phyloP scores from a whole-genome alignment of 2,888 invertebrate genomes.

The Drosophila mimica region DNA sequence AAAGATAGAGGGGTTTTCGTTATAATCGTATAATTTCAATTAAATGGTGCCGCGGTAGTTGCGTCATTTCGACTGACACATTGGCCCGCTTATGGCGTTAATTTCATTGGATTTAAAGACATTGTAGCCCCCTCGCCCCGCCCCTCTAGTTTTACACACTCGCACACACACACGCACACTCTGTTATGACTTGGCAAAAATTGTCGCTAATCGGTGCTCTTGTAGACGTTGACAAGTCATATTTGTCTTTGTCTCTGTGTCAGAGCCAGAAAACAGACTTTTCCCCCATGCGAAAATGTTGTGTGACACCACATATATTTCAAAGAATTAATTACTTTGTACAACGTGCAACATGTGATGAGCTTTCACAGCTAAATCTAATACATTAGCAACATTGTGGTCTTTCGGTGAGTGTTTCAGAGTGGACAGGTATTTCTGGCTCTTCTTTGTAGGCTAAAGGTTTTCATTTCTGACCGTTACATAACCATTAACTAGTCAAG shows the following conservation, averaged over 20 bases:
- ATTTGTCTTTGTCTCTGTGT: slow-evolving; percentile 52
- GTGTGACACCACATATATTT: neutral
- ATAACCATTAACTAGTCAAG: slow-evolving; percentile 53
- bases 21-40: slow-evolving; percentile 32
- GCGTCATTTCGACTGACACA: slow-evolving; percentile 53
- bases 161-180: too few relatives aligned
- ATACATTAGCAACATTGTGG: neutral
- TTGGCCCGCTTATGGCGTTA: slow-evolving; percentile 39
- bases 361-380: neutral
- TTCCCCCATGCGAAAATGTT: neutral
- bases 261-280: neutral
- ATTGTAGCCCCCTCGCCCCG: neutral
- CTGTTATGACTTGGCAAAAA: slow-evolving; percentile 57
- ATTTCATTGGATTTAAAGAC: slow-evolving; percentile 9
- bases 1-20: slow-evolving; percentile 2
- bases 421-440: neutral
- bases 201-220: slow-evolving; percentile 61
- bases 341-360: neutral
- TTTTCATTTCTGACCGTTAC: slow-evolving; percentile 31
- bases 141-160: neutral
- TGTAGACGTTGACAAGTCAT: slow-evolving; percentile 48
- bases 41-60: slow-evolving; percentile 39
- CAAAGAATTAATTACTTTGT: neutral
- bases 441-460: neutral
- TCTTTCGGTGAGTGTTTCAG: neutral